phyloP scores from a whole-genome alignment of 2,797 vertebrate genomes.

The Spinus pinus region DNA sequence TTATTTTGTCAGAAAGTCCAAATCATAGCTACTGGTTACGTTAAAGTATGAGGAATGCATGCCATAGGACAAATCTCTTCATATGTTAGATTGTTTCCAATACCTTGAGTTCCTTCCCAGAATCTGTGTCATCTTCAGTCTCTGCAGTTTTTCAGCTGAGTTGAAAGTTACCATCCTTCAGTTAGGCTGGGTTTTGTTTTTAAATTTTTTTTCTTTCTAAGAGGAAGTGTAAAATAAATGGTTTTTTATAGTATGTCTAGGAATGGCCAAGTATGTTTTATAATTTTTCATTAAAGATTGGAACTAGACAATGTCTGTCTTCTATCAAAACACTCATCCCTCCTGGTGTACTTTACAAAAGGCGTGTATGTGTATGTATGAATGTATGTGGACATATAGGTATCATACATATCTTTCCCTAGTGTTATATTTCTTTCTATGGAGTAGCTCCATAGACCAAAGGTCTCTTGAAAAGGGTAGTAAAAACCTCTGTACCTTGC shows the following conservation, averaged over 20 bases:
- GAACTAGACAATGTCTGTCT: background rate
- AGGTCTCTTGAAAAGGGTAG: background rate
- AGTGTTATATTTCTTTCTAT: background rate
- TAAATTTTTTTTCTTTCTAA: background rate
- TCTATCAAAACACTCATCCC: background rate
- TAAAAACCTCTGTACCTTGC: background rate
- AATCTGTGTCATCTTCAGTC: background rate
- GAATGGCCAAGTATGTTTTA: background rate
- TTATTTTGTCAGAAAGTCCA: background rate
- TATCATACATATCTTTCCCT: background rate
- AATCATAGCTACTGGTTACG: background rate
- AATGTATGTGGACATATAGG: background rate
- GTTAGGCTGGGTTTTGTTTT: background rate
- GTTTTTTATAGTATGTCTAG: background rate
- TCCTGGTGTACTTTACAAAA: background rate
- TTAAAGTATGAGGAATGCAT: background rate
- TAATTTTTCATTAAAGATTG: background rate
- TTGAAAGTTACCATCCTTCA: background rate
- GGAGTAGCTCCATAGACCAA: background rate
- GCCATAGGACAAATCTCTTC: background rate
- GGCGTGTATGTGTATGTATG: background rate
- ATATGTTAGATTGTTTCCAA: background rate
- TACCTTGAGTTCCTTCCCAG: background rate
- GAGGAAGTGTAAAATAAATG: fast-evolving
- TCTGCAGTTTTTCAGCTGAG: background rate